Conservation (phyloP, 2,888 invertebrate species). For the Pristionchus entomophagus region DNA sequence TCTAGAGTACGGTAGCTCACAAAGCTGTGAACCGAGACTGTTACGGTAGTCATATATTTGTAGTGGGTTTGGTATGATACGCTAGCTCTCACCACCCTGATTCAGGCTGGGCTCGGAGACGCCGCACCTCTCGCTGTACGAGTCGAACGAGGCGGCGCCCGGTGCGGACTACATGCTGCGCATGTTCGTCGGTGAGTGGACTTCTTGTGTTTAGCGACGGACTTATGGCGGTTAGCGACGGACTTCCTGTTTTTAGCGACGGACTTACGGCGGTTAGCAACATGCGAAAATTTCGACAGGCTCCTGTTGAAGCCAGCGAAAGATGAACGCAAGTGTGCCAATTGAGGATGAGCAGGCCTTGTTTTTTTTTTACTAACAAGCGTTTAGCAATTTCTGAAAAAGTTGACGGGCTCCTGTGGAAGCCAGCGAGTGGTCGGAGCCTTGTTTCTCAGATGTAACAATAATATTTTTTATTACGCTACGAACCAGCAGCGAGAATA, state of each 20-base stretch:
- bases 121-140: conserved; percentile 49
- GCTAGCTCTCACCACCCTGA: not conserved
- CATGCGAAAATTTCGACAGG: not conserved
- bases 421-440: not conserved
- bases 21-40: too few relatives aligned
- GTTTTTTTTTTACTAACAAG: too few relatives aligned
- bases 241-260: too few relatives aligned
- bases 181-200: conserved; percentile 50
- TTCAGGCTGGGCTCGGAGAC: conserved; percentile 43
- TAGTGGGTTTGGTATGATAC: not conserved
- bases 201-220: not conserved
- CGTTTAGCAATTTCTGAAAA: not conserved
- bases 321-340: not conserved
- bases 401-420: not conserved
- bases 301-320: not conserved
- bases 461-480: too few relatives aligned
- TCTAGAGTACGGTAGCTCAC: too few relatives aligned
- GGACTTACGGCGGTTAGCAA: too few relatives aligned
- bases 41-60: too few relatives aligned
- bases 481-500: too few relatives aligned
- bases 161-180: conserved; percentile 44
- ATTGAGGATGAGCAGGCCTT: too few relatives aligned
- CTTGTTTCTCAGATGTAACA: too few relatives aligned
- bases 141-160: conserved; percentile 48
- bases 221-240: not conserved